phyloP scores from a whole-genome alignment of 1,140 invertebrate genomes.

The Drosophila rhopaloa region DNA sequence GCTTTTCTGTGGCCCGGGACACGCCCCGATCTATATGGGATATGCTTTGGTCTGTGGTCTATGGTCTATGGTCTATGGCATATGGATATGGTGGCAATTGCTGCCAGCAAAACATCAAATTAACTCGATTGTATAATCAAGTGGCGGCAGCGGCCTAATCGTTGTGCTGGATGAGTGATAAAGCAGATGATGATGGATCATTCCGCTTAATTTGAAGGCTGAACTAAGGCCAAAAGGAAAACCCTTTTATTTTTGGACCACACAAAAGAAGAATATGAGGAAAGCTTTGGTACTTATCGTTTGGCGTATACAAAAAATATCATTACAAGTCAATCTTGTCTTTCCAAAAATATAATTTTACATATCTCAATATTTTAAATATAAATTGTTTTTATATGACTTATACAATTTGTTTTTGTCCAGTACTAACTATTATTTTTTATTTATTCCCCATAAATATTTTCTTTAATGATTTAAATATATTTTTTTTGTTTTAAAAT shows the following conservation, averaged over 20 bases:
- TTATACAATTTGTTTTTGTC: too few species aligned
- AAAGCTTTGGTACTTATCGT: background rate
- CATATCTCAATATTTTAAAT: too few species aligned
- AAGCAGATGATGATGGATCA: slow-evolving; percentile 45
- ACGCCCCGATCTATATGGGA: slow-evolving; percentile 66
- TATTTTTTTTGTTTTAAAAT: too few species aligned
- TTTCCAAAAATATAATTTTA: too few species aligned
- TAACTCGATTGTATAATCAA: slow-evolving; percentile 75
- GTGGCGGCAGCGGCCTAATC: slow-evolving; percentile 36
- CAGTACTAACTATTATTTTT: too few species aligned
- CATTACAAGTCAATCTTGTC: too few species aligned
- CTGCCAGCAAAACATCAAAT: slow-evolving; percentile 73
- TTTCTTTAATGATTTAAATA: too few species aligned
- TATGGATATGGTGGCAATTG: slow-evolving; percentile 56
- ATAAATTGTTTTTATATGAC: too few species aligned
- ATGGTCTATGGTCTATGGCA: background rate
- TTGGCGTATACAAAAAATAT: background rate
- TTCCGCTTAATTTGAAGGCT: slow-evolving; percentile 21
- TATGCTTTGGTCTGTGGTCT: slow-evolving; percentile 10
- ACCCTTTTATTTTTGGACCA: background rate
- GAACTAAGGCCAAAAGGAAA: background rate
- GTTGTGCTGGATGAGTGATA: slow-evolving; percentile 32
- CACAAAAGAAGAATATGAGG: background rate
- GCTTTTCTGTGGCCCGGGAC: slow-evolving; percentile 51
- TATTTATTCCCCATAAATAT: too few species aligned